phyloP scores from a whole-genome alignment of 1,140 invertebrate species.

The Potamilus streckersoni region DNA sequence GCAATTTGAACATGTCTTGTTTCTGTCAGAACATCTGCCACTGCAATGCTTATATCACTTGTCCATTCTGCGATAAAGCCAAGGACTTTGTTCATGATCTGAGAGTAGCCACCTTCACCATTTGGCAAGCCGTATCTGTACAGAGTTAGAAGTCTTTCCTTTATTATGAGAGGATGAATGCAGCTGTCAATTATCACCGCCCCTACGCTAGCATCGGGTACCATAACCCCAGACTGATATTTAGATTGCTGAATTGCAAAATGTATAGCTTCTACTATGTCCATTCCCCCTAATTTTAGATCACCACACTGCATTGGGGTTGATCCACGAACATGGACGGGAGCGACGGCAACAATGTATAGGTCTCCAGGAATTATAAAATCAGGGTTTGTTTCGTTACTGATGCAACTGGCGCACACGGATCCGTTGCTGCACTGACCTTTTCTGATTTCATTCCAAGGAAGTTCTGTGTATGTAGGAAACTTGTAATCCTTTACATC shows the following conservation, averaged over 20 bases:
- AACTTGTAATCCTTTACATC: no score
- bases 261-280: conserved; percentile 19
- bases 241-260: conserved; percentile 17
- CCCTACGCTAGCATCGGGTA: conserved; percentile 8
- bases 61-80: no score
- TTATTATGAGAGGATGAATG: conserved; percentile 26
- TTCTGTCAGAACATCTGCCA: no score
- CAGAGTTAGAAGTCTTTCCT: conserved; percentile 24
- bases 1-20: no score
- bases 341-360: conserved; percentile 25
- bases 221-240: not conserved
- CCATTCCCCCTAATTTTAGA: conserved; percentile 21
- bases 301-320: conserved; percentile 19
- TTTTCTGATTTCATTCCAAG: conserved; percentile 17
- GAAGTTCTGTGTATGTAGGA: not conserved
- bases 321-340: conserved; percentile 12
- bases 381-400: not conserved
- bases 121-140: conserved; percentile 3
- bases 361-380: conserved; percentile 19
- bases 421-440: conserved; percentile 17
- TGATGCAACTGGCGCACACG: conserved; percentile 4
- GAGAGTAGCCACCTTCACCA: no score
- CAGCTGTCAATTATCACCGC: conserved; percentile 28
- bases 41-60: no score
- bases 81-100: no score